Evolutionary conservation across 2,113 vertebrate genomes (phyloP).

Genomic region (Myotis davidii): DNA sequence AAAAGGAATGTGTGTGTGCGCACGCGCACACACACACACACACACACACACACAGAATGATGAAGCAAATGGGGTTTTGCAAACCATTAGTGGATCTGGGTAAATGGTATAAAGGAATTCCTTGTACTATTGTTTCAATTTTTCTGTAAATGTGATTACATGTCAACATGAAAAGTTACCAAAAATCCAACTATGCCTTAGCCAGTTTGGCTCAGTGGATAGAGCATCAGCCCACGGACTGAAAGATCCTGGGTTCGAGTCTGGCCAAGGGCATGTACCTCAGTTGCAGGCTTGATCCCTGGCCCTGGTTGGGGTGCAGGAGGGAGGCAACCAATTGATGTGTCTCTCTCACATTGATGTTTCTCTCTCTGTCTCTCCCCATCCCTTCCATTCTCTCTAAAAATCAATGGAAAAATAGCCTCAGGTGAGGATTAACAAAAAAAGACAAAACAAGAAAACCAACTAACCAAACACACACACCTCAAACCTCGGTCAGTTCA

Average conservation of each 20-base stretch:
- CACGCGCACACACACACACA: neutral
- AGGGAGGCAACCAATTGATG: too few species aligned
- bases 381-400: too few species aligned
- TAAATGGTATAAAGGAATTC: neutral
- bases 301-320: too few species aligned
- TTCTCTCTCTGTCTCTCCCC: too few species aligned
- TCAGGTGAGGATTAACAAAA: neutral
- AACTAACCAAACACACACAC: neutral
- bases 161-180: neutral
- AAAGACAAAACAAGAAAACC: too few species aligned
- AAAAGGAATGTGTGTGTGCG: neutral
- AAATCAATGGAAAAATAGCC: too few species aligned
- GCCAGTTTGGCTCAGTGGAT: too few species aligned
- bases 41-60: neutral
- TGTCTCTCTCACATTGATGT: too few species aligned
- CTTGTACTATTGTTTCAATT: neutral
- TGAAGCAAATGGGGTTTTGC: neutral
- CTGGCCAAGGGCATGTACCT: too few species aligned
- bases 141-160: neutral
- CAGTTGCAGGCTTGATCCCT: too few species aligned
- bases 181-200: neutral
- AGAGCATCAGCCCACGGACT: too few species aligned
- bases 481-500: neutral
- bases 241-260: too few species aligned
- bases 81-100: neutral